Evolutionary conservation across 2,888 invertebrate species (phyloP).

Genomic region (Myopa tessellatipennis): DNA sequence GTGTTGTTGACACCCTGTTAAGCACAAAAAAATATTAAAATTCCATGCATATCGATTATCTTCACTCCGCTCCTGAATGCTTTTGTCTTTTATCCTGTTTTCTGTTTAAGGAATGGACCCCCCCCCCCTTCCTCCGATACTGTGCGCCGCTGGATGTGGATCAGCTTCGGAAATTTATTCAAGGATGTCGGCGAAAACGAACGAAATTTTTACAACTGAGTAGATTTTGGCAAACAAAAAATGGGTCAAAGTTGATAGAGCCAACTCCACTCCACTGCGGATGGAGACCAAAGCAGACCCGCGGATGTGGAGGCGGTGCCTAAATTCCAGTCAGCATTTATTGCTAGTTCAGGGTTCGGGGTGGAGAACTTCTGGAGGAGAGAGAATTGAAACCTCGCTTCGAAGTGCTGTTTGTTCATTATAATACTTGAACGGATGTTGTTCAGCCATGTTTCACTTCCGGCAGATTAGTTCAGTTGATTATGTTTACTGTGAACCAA

Average conservation of each 20-base stretch:
- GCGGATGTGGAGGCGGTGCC: neutral
- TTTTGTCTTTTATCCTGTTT: neutral
- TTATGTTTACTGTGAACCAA: too few relatives aligned
- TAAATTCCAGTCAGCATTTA: neutral
- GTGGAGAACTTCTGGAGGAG: neutral
- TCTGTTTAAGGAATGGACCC: too few relatives aligned
- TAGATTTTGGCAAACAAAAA: conserved; percentile 22
- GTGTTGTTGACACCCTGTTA: conserved; percentile 16
- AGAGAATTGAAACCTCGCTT: too few relatives aligned
- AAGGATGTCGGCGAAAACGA: conserved; percentile 7
- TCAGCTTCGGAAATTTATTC: neutral
- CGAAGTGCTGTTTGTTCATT: too few relatives aligned
- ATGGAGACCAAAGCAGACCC: neutral
- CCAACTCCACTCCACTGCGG: neutral
- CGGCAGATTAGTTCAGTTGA: neutral
- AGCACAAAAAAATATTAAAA: conserved; percentile 14
- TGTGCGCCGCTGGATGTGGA: neutral
- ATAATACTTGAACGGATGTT: neutral
- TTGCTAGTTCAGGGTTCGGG: neutral
- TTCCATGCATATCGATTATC: conserved; percentile 15
- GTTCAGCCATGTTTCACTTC: neutral
- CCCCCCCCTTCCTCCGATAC: too few relatives aligned
- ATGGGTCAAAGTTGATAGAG: conserved; percentile 17
- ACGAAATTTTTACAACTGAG: conserved; percentile 14
- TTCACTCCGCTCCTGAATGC: neutral